Evolutionary conservation across 2,797 vertebrate species (phyloP), one percentile per base, ranked within the genome.

Genomic region (Rhinella marina): DNA sequence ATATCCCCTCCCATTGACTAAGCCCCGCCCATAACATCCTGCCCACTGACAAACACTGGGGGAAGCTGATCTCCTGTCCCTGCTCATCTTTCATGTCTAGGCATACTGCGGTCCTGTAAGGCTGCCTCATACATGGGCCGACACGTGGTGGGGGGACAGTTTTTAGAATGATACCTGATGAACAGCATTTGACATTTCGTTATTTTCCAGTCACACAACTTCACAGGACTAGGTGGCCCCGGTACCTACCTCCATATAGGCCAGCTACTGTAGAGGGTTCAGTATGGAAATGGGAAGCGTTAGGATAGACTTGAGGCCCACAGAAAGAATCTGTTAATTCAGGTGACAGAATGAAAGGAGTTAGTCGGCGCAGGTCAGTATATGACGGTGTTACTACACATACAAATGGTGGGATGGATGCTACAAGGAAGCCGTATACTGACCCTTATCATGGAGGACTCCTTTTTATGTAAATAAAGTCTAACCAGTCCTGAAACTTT

Each of bases 261-360:
- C 95, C 95, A 95, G 97, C 96, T 96, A 97, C 93, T 91, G 95
- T 87, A 94, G 96, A 96, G 95, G 96, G 92, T 90, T 97, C 96
- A 92, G 94, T 93, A 89, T 94, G 92, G 94, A 95, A 96, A 94
- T 96, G 94, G 93, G 96, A 95, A 95, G 96, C 96, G 61, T 94
- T 96, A 95, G 94, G 93, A 93, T 96, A 97, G 94, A 93, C 93
- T 95, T 97, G 95, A 96, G 96, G 96, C 93, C 94, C 96, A 95
- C 95, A 96, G 94, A 97, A 97, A 94, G 97, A 97, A 93, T 97
- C 96, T 97, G 94, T 95, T 93, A 96, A 91, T 91, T 91, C 85
- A 91, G 93, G 93, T 92, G 91, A 94, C 93, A 92, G 72, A 64
- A 68, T 7, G 27, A 4, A 13, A 56, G 52, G 29, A 13, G 83